A percentile compares a stretch with the other conserved stretches of the same genome.
phyloP scores from a whole-genome alignment of 2,113 vertebrate genomes.

The Pelecanus crispus region DNA sequence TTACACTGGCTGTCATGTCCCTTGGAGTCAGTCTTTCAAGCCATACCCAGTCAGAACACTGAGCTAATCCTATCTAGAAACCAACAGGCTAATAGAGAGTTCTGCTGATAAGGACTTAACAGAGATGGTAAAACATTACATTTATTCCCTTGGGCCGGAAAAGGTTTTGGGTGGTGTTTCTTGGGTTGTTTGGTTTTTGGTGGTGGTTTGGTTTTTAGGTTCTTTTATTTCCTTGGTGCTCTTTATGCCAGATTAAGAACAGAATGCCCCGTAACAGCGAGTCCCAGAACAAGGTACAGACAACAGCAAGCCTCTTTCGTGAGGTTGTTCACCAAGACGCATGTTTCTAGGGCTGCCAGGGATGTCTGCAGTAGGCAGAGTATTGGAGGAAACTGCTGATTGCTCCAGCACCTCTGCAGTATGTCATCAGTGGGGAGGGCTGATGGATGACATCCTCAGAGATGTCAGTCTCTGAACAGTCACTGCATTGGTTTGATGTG shows the following conservation, averaged over 20 bases:
- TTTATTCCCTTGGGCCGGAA: not conserved
- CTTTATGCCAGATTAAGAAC: not conserved
- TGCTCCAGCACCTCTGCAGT: constrained; percentile 15
- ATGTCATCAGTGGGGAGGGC: not conserved
- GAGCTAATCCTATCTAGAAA: not conserved
- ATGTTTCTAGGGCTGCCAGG: not conserved
- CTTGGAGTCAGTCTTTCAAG: not conserved
- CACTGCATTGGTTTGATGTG: not conserved
- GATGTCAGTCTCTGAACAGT: not conserved
- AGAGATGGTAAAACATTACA: not conserved
- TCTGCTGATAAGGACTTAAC: not conserved
- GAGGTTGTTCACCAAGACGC: not conserved
- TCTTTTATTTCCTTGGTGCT: constrained; percentile 51
- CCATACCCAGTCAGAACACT: not conserved
- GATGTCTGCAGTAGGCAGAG: not conserved
- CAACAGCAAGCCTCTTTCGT: not conserved
- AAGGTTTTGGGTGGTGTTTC: not conserved
- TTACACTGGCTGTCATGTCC: not conserved
- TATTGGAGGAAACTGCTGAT: not conserved
- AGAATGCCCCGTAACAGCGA: constrained; percentile 6
- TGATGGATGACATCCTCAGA: not conserved
- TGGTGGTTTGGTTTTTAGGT: not conserved
- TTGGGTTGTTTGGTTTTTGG: not conserved
- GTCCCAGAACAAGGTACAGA: constrained; percentile 17
- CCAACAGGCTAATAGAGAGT: not conserved